A percentile compares a stretch with the other conserved stretches of the same genome.
Conservation (phyloP, 2,888 invertebrate species). For the Melipona beecheii region DNA sequence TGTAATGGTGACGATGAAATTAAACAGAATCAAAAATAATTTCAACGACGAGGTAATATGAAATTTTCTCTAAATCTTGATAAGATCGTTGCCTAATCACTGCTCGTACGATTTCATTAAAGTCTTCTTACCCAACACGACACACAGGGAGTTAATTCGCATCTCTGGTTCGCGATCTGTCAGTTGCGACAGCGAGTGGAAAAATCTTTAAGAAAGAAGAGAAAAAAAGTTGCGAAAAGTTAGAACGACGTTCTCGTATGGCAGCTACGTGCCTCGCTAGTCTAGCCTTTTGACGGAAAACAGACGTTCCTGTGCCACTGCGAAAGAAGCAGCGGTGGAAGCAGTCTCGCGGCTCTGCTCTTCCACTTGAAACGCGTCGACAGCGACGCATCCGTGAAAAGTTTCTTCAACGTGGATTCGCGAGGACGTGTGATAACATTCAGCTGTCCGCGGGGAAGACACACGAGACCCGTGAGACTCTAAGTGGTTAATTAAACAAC, state of each 20-base stretch:
- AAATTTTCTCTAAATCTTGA: too few relatives aligned
- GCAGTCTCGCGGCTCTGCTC: not conserved
- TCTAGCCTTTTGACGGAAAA: slow-evolving; percentile 10
- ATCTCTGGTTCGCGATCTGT: too few relatives aligned
- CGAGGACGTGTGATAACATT: slow-evolving; percentile 26
- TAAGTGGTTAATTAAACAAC: slow-evolving; percentile 56
- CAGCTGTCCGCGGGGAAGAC: slow-evolving; percentile 35
- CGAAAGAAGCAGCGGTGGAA: not conserved
- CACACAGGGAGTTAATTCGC: not conserved
- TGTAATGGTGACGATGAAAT: too few relatives aligned
- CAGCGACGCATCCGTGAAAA: slow-evolving; percentile 6
- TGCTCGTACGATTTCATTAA: not conserved
- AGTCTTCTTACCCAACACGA: not conserved
- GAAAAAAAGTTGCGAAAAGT: not conserved
- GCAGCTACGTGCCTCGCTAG: not conserved
- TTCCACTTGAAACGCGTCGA: slow-evolving; percentile 19
- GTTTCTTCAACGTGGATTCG: slow-evolving; percentile 20
- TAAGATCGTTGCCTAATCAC: too few relatives aligned
- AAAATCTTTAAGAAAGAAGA: not conserved
- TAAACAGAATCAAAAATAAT: too few relatives aligned
- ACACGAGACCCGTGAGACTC: slow-evolving; percentile 48
- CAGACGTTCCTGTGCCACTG: slow-evolving; percentile 8
- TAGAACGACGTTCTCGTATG: not conserved
- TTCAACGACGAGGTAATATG: too few relatives aligned
- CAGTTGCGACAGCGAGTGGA: not conserved